These are phyloP conservation scores for Psix sp. DNA, from an alignment of 1,140 invertebrate species.

Conservation along the genomic window DNA sequence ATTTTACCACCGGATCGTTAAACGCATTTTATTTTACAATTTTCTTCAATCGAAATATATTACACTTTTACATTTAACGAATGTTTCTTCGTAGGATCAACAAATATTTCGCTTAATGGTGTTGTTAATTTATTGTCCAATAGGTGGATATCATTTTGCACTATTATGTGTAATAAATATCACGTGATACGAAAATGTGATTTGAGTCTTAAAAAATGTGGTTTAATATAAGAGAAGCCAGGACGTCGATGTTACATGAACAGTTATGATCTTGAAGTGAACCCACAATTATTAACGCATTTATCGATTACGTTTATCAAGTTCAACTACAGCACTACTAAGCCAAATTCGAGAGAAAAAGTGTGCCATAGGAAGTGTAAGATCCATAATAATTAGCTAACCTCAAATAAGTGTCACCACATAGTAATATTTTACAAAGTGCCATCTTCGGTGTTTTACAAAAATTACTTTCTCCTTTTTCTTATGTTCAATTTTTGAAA, in stretches of 20 bases:
- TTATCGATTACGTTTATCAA: conserved; percentile 34
- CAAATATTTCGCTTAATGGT: no score
- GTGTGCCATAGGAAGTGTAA: conserved; percentile 39
- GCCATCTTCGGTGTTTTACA: background rate
- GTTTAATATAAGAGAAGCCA: background rate
- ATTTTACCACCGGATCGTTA: conserved; percentile 30
- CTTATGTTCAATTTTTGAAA: background rate
- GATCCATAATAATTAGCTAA: conserved; percentile 46
- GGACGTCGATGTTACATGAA: conserved; percentile 11
- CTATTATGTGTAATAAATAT: no score
- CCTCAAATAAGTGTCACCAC: conserved; percentile 13
- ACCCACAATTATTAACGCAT: conserved; percentile 43
- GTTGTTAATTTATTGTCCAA: no score
- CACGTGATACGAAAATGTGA: background rate
- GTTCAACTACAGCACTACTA: conserved; percentile 33
- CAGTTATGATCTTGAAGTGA: conserved; percentile 33
- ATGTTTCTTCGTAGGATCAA: background rate
- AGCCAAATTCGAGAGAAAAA: conserved; percentile 48
- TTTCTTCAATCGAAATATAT: conserved; percentile 9
- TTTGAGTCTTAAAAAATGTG: background rate
- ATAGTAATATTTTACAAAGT: conserved; percentile 11
- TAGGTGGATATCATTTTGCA: no score
- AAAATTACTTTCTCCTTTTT: conserved; percentile 21
- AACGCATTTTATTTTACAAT: conserved; percentile 14
- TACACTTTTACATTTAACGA: conserved; percentile 14